Evolutionary conservation across 2,113 vertebrate species (phyloP), one percentile per base, ranked within the genome.

Genomic region (Sphaerodactylus townsendi): DNA sequence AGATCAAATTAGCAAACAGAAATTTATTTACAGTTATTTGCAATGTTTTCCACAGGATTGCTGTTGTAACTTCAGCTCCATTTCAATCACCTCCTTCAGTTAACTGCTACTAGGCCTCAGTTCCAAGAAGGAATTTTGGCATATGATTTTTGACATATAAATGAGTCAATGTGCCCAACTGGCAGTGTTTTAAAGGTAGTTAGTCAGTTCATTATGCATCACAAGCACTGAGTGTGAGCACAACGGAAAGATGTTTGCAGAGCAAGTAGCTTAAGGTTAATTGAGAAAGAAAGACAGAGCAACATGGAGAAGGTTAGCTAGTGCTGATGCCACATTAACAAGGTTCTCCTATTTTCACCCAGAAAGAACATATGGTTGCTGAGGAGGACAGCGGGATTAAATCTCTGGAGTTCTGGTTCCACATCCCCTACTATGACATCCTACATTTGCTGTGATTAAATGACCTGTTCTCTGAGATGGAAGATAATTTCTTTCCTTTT

Each of bases 401-500:
- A 35, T 75, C n/a, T 10, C 73, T 35, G n/a, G n/a, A 53, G 53
- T 75, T 75, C 46, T 75, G 73, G 48, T 13, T 44, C 39, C 39
- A 28, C 2, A 10, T 23, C 17, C 46, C 46, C 17, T 53, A 11
- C 23, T 74, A 30, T 53, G 30, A 35, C 17, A 75, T 3, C n/a
- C n/a, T n/a, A 33, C 72, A 50, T 75, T 17, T 35, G 30, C n/a
- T 14, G 48, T 53, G 30, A 30, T 75, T 75, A 33, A 59, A 21
- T 21, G 14, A 48, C 30, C 39, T 25, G 46, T 1, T 46, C 25
- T 11, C 30, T 76, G 15, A n/a, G 37, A 76, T 5, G 50, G 73
- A 75, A 23, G 46, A 3, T 10, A 3, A 39, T 30, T 10, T 21
- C 0, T 5, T 4, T 4, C 0, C 3, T 8, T 15, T 28, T 30